Conservation (phyloP, 2,888 invertebrate species). For the Heliconius sara region DNA sequence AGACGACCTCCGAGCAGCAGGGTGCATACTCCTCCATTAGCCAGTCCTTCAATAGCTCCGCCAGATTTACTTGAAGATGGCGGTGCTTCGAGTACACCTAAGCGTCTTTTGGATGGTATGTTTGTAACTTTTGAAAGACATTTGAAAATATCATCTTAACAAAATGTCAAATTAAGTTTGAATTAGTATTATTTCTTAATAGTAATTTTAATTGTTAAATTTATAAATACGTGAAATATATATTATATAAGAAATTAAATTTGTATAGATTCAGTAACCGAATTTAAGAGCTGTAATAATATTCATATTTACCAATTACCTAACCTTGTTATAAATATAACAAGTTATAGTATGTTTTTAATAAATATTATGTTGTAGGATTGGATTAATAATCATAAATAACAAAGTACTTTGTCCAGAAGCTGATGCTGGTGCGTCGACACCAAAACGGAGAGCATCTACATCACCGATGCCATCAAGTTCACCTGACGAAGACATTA, state of each 20-base stretch:
- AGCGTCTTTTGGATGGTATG: constrained; percentile 86
- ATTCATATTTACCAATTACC: neutral
- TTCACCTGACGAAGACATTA: constrained; percentile 80
- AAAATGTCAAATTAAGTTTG: neutral
- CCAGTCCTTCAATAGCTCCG: constrained; percentile 86
- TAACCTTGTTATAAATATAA: neutral
- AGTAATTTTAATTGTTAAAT: neutral
- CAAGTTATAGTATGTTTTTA: neutral
- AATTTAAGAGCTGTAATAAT: neutral
- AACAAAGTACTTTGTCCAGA: constrained; percentile 50
- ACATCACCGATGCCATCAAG: constrained; percentile 81
- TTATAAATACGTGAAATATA: no score
- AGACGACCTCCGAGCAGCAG: constrained; percentile 82
- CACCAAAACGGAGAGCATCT: constrained; percentile 86
- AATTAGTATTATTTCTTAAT: neutral
- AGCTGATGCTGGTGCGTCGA: constrained; percentile 83
- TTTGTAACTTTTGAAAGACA: constrained; percentile 32
- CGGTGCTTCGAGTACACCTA: constrained; percentile 92
- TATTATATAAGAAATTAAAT: no score
- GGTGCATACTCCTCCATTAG: constrained; percentile 90
- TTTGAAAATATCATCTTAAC: neutral
- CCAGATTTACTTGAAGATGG: constrained; percentile 89
- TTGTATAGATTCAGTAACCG: no score
- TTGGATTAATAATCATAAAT: neutral
- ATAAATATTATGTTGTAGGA: neutral